Evolutionary conservation across 2,888 invertebrate species (phyloP), one percentile per base, ranked within the genome.

Genomic region (Pristionchus arcanus): DNA sequence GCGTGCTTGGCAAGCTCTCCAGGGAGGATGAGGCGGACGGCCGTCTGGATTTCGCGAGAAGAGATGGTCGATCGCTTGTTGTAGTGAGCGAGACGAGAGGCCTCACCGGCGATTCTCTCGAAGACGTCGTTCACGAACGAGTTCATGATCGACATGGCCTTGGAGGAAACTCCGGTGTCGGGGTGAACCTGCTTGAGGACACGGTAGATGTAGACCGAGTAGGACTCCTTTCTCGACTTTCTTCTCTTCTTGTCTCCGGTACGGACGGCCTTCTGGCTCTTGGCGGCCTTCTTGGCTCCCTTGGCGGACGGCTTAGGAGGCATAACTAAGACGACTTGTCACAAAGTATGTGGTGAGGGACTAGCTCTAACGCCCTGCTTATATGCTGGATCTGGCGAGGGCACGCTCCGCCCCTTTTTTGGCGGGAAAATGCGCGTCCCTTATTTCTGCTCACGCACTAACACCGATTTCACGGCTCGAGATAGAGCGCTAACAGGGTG

Each of bases 91-190:
- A 97, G 94, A 87, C 96, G 96, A 37, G 93, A 93, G 28, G 95
- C 93, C 90, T 95, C 95, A 0, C 96, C 95, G 0, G 97, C 97
- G 83, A 97, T 97, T 81, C 97, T 96, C 94, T 97, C 97, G 93
- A 97, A 96, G 93, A 97, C 97, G 92, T 97, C 97, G 92, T 97
- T 97, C 0, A 97, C 97, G 91, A 97, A 97, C 93, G 96, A 97
- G 92, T 97, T 97, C 97, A 97, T 97, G 92, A 97, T 97, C 92
- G 96, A 95, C 97, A 97, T 97, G 0, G 97, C 97, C 93, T 97
- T 97, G 49, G 96, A 96, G 0, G 97, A 97, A 88, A 97, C 96
- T 0, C 97, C 97, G 77, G 97, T 96, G 94, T 97, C 97, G 0
- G 96, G 96, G 92, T 97, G 96, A 21, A 94, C 94, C 92, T 94